Evolutionary conservation across 1,140 invertebrate species (phyloP), one percentile per base, ranked within the genome.

Genomic region (Drosophila equinoxialis): DNA sequence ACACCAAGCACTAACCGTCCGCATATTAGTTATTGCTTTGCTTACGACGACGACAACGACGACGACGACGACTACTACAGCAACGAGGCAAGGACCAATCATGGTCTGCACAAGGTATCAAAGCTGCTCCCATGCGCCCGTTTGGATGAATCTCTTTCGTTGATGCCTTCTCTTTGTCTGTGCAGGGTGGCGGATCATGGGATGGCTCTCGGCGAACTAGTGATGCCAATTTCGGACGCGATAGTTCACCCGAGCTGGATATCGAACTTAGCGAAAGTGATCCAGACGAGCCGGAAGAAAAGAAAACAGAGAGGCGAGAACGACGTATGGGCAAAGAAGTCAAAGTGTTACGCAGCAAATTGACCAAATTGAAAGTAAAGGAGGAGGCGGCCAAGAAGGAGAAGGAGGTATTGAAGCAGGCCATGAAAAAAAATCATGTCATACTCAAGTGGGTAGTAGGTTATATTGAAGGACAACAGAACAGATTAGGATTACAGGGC

Each of bases 331-430:
- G 94, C 54, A 95, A 96, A 74, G 96, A 96, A 92, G 91, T 97
- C 8, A 96, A 96, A 90, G 93, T 97, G 66, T 93, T 97, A 74
- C 94, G 93, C 58, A 95, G 95, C 61, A 97, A 97, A 93, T 93
- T 97, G n/a, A 94, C 94, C 71, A 96, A 95, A 71, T 93, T 96
- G 71, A 96, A 96, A 77, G 95, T 96, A 61, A 97, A 97, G 85
- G 94, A 96, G 79, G 94, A 94, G 59, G 95, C 95, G 68, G 96
- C 96, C 59, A 95, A 95, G 80, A 96, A 95, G 89, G 97, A 98
- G 83, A 93, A 96, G 76, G 93, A 94, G 73, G 95, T 94, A 11
- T 93, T 97, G n/a, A 96, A 96, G 86, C 94, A 96, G 79, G 94
- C 96, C 70, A 94, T 97, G 80, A 96, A 96, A 77, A 96, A 96